Conservation (phyloP, 2,888 invertebrate species). For the Seira musarum region DNA sequence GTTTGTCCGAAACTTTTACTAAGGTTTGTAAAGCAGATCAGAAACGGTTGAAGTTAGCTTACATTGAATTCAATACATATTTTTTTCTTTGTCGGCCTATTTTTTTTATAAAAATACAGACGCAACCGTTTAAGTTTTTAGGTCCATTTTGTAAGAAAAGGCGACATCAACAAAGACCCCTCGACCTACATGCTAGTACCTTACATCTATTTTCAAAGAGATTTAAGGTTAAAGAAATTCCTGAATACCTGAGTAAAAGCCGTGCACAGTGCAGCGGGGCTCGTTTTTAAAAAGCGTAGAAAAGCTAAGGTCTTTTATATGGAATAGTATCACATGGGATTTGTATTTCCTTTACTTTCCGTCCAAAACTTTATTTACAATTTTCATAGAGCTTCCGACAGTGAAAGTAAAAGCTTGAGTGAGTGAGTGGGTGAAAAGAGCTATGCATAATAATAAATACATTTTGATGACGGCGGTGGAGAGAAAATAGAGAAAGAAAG, state of each 20-base stretch:
- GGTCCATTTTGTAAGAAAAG: neutral
- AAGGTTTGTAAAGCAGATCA: neutral
- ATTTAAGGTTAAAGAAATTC: slow-evolving; percentile 6
- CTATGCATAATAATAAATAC: slow-evolving; percentile 34
- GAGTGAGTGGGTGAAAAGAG: neutral
- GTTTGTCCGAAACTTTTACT: neutral
- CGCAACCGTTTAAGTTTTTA: too few species aligned
- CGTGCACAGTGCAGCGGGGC: too few species aligned
- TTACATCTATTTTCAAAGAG: neutral
- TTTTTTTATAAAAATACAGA: neutral
- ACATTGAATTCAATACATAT: neutral
- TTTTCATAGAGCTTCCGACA: neutral
- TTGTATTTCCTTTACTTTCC: slow-evolving; percentile 1
- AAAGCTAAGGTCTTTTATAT: neutral
- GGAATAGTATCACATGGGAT: neutral
- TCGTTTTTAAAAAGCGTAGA: neutral
- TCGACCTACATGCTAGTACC: too few species aligned
- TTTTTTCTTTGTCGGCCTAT: neutral
- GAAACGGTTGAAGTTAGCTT: neutral
- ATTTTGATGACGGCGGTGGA: slow-evolving; percentile 23
- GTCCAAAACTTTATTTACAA: neutral
- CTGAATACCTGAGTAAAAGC: slow-evolving; percentile 48
- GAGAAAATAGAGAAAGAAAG: neutral
- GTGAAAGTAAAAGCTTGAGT: neutral
- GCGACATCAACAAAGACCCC: neutral